Percentiles rank a stretch among this genome's conserved stretches.
These are phyloP conservation scores for Salticus scenicus DNA, from an alignment of 2,888 invertebrate genomes.

Conservation along the genomic window DNA sequence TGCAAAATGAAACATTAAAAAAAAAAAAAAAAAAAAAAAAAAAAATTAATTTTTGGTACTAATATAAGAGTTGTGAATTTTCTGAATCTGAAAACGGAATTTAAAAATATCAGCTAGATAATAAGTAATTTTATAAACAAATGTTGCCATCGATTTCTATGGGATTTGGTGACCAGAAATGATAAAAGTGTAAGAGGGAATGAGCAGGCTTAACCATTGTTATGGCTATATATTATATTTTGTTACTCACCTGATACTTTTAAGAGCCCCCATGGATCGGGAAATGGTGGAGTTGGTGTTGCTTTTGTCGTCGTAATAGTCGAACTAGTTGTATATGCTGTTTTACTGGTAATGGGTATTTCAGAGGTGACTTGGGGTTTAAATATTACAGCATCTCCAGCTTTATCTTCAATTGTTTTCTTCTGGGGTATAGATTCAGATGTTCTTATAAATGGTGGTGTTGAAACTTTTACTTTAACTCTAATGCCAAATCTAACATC, in stretches of 20 bases:
- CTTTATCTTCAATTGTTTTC: conserved; percentile 75
- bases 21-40: too few species aligned
- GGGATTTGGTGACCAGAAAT: too few species aligned
- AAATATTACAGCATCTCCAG: neutral
- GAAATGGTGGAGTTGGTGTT: conserved; percentile 8
- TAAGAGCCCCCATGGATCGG: conserved; percentile 70
- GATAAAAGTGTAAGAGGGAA: too few species aligned
- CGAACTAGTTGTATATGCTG: neutral
- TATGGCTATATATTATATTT: neutral
- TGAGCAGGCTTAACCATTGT: neutral
- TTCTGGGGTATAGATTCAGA: conserved; percentile 73
- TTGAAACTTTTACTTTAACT: conserved; percentile 20
- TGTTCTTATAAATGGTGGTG: neutral
- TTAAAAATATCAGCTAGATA: too few species aligned
- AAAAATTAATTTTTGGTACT: too few species aligned
- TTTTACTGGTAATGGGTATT: neutral
- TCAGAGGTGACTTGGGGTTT: conserved; percentile 9
- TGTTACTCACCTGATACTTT: conserved; percentile 69
- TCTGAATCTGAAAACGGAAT: too few species aligned
- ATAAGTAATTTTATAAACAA: too few species aligned
- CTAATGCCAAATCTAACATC: conserved; percentile 33
- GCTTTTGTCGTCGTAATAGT: neutral
- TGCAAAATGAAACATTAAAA: too few species aligned
- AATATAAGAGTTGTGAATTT: too few species aligned
- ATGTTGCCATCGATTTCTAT: too few species aligned